Evolutionary conservation across 2,113 vertebrate genomes (phyloP).

Genomic region (Mustelus asterias): DNA sequence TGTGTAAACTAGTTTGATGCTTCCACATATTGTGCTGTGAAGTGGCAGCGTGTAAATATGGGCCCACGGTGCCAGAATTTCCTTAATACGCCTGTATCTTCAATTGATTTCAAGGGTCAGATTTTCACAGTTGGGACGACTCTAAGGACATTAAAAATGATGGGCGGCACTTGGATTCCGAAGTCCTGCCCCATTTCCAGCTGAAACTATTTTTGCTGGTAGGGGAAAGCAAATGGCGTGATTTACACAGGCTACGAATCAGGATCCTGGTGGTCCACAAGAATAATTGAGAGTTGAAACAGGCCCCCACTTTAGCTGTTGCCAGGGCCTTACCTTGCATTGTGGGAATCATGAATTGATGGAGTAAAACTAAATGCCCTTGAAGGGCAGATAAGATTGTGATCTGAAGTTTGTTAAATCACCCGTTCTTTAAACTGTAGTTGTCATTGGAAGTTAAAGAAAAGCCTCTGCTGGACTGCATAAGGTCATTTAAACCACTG

Average conservation of each 20-base stretch:
- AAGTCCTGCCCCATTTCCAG: neutral
- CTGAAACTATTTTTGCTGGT: neutral
- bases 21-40: neutral
- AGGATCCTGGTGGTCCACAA: neutral
- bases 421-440: neutral
- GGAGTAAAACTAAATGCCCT: neutral
- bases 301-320: neutral
- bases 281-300: neutral
- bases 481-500: too few relatives aligned
- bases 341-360: neutral
- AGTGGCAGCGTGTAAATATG: neutral
- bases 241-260: neutral
- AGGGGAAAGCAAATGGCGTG: neutral
- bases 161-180: neutral
- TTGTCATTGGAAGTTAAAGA: neutral
- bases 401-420: neutral
- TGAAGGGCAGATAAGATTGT: neutral
- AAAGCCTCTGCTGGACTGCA: neutral
- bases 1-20: neutral
- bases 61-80: neutral
- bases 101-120: neutral
- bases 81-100: neutral
- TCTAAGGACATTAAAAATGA: neutral
- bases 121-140: too few relatives aligned
- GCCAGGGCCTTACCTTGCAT: neutral